Evolutionary conservation across 2,113 vertebrate genomes (phyloP).

Genomic region (Amphilophus citrinellus): DNA sequence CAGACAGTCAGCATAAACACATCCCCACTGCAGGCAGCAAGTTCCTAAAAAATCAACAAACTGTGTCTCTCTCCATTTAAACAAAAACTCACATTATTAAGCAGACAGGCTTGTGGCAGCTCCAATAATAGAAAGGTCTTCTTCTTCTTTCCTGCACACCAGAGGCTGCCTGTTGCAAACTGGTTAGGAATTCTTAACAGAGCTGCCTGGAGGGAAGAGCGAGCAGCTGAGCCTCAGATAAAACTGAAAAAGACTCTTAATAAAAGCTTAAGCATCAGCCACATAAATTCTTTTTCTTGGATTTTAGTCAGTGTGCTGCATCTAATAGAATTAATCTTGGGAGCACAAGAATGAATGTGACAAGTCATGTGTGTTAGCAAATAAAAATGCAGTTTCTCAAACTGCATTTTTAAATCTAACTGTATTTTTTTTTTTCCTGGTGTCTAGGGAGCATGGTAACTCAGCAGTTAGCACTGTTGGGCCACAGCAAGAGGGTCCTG

Average conservation of each 20-base stretch:
- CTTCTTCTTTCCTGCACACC: constrained; percentile 10
- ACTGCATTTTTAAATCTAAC: neutral
- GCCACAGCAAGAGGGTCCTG: neutral
- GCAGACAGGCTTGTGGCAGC: constrained; percentile 19
- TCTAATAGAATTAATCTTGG: neutral
- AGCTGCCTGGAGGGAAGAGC: constrained; percentile 5
- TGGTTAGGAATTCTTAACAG: constrained; percentile 17
- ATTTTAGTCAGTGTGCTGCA: neutral
- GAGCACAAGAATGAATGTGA: neutral
- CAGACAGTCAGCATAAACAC: neutral
- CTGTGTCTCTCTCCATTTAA: constrained; percentile 10
- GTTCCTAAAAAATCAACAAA: constrained; percentile 23
- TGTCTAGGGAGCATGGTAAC: neutral
- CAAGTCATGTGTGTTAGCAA: neutral
- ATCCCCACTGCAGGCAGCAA: neutral
- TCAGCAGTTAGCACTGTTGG: neutral
- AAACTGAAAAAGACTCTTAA: neutral
- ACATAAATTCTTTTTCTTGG: neutral
- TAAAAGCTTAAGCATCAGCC: neutral
- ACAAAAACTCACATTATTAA: constrained; percentile 34
- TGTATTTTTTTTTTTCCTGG: neutral
- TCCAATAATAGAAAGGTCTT: constrained; percentile 11
- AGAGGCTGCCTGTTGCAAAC: constrained; percentile 22
- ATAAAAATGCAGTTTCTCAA: neutral
- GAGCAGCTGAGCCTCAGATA: constrained; percentile 25